Evolutionary conservation across 2,888 invertebrate genomes (phyloP).

Genomic region (Melanostoma mellinum): DNA sequence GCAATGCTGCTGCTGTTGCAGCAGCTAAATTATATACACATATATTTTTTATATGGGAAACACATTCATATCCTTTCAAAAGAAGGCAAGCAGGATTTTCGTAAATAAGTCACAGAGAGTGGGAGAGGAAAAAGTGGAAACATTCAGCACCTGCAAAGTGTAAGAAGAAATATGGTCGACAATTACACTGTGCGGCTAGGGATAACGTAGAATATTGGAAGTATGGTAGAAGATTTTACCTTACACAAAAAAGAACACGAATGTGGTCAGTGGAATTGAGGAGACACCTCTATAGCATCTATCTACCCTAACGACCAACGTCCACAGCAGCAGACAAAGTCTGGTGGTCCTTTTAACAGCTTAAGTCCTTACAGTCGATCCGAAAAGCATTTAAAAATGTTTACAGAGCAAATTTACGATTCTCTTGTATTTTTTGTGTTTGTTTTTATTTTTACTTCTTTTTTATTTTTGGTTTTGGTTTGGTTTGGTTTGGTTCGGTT

Average conservation of each 20-base stretch:
- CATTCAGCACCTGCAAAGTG: slow-evolving; percentile 71
- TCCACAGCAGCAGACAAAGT: slow-evolving; percentile 19
- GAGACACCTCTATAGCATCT: slow-evolving; percentile 36
- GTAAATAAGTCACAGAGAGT: slow-evolving; percentile 44
- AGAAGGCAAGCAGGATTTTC: slow-evolving; percentile 46
- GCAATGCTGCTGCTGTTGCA: slow-evolving; percentile 53
- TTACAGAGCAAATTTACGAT: slow-evolving; percentile 63
- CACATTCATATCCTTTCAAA: slow-evolving; percentile 53
- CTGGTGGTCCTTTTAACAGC: slow-evolving; percentile 58
- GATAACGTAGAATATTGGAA: slow-evolving; percentile 22
- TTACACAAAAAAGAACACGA: slow-evolving; percentile 5
- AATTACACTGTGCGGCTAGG: slow-evolving; percentile 58
- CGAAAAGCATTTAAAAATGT: slow-evolving; percentile 69
- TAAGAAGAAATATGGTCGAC: slow-evolving; percentile 72
- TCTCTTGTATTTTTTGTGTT: slow-evolving; percentile 11
- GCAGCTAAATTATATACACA: slow-evolving; percentile 47
- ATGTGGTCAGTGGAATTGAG: slow-evolving; percentile 68
- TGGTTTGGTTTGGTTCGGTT: neutral
- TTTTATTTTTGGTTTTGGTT: neutral
- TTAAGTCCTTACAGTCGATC: slow-evolving; percentile 70
- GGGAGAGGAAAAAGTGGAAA: slow-evolving; percentile 29
- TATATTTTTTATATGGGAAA: slow-evolving; percentile 20
- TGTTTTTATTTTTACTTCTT: neutral
- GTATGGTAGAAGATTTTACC: slow-evolving; percentile 21
- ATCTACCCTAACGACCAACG: too few relatives aligned